phyloP scores from a whole-genome alignment of 2,888 invertebrate genomes.

The Uropetala carovei region DNA sequence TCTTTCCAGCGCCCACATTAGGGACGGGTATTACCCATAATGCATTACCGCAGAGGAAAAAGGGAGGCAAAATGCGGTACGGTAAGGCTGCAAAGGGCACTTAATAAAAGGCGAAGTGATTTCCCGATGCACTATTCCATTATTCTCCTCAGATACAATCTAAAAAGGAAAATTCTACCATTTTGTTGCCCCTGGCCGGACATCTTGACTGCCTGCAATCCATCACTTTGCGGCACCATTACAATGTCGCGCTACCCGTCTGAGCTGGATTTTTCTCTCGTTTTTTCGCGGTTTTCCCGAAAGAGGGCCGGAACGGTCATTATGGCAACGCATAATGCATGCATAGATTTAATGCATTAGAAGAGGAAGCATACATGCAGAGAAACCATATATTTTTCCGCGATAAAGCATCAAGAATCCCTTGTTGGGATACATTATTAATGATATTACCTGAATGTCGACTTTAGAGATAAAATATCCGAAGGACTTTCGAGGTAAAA shows the following conservation, averaged over 20 bases:
- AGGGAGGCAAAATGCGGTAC: background rate
- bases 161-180: background rate
- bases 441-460: background rate
- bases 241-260: background rate
- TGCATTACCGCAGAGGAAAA: background rate
- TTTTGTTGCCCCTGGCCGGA: background rate
- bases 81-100: background rate
- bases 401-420: background rate
- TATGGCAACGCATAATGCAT: background rate
- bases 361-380: background rate
- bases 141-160: constrained; percentile 15
- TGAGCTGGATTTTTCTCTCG: background rate
- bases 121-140: constrained; percentile 32
- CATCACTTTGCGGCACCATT: background rate
- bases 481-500: background rate
- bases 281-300: background rate
- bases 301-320: background rate
- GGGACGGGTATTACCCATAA: background rate
- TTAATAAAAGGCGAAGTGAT: constrained; percentile 14
- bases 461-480: too few relatives aligned
- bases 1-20: constrained; percentile 9
- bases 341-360: background rate
- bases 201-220: background rate
- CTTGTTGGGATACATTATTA: background rate
- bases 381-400: background rate